A percentile compares a stretch with the other conserved stretches of the same genome.
Evolutionary conservation across 2,113 vertebrate species (phyloP).

Genomic region (Phylloscopus trochiloides): DNA sequence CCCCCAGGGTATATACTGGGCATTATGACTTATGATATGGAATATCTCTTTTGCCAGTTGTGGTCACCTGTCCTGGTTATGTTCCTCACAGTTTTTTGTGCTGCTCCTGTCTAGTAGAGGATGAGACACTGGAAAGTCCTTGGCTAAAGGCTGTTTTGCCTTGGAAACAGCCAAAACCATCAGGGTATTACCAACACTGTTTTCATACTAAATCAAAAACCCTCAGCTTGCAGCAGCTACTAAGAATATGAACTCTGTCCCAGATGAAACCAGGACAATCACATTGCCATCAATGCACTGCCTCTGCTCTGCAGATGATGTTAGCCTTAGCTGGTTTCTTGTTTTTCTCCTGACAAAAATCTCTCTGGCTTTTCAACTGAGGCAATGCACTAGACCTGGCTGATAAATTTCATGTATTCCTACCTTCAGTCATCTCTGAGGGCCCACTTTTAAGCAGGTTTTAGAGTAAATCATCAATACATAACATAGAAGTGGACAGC

Average conservation of each 20-base stretch:
- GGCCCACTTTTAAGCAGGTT: neutral
- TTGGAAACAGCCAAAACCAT: neutral
- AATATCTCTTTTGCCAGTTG: accelerated
- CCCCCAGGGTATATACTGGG: no score
- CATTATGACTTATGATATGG: neutral
- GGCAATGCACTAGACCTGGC: neutral
- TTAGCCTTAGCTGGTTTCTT: neutral
- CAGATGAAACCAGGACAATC: neutral
- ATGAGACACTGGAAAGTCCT: neutral
- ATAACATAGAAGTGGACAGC: neutral
- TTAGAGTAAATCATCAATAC: neutral
- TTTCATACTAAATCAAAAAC: neutral
- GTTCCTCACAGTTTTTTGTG: neutral
- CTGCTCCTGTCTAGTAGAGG: neutral
- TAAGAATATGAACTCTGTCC: neutral
- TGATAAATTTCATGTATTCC: neutral
- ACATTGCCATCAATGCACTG: neutral
- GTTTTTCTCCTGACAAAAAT: neutral
- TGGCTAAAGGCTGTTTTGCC: neutral
- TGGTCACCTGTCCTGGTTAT: neutral
- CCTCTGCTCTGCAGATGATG: neutral
- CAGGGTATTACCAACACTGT: neutral
- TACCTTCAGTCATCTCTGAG: neutral
- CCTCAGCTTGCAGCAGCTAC: neutral
- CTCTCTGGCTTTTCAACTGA: neutral